phyloP scores from a whole-genome alignment of 2,888 invertebrate species.

The Eristalis intricaria region DNA sequence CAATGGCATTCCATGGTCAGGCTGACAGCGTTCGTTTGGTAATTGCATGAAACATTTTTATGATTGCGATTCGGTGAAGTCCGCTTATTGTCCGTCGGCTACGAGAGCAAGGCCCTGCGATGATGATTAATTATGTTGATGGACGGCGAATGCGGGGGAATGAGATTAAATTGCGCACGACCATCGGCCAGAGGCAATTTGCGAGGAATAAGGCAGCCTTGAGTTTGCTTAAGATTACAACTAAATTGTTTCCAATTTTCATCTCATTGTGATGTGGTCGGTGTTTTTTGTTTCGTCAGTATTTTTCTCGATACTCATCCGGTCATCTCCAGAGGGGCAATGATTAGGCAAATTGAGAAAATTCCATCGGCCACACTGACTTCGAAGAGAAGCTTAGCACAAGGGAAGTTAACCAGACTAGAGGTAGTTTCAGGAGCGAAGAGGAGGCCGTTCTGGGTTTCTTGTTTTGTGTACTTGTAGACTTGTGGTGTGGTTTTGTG shows the following conservation, averaged over 20 bases:
- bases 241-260: neutral
- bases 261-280: neutral
- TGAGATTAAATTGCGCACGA: neutral
- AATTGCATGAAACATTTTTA: neutral
- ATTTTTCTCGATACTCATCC: neutral
- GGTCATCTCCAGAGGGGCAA: neutral
- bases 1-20: neutral
- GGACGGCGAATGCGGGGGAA: neutral
- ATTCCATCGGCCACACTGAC: neutral
- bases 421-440: neutral
- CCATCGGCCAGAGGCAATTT: neutral
- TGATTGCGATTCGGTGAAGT: neutral
- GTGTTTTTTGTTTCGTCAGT: neutral
- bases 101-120: neutral
- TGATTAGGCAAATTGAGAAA: neutral
- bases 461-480: no score
- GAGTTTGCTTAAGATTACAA: neutral
- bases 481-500: neutral
- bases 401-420: neutral
- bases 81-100: neutral
- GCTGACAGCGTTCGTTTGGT: neutral
- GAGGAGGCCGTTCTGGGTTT: no score
- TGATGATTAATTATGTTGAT: neutral
- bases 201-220: neutral
- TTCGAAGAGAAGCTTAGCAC: neutral